phyloP scores from a whole-genome alignment of 2,888 invertebrate genomes.

The Aspidiotus rigidus region DNA sequence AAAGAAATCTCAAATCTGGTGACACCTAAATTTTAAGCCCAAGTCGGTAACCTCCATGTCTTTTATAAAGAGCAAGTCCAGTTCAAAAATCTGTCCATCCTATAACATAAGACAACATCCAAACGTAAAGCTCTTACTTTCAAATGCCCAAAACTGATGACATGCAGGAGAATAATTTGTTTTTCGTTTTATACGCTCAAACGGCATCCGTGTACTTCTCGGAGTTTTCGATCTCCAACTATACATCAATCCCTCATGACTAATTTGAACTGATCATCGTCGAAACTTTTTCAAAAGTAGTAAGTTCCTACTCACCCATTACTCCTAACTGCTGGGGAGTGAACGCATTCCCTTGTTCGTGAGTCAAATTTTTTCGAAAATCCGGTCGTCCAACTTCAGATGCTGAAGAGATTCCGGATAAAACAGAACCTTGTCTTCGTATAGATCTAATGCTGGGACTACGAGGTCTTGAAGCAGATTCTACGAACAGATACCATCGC shows the following conservation, averaged over 20 bases:
- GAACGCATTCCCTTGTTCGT: conserved; percentile 21
- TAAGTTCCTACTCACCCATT: conserved; percentile 22
- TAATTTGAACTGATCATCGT: background rate
- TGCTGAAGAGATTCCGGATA: conserved; percentile 41
- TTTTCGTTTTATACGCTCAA: too few species aligned
- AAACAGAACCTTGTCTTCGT: conserved; percentile 47
- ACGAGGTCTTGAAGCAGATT: conserved; percentile 29
- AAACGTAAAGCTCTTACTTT: too few species aligned
- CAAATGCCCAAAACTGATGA: too few species aligned
- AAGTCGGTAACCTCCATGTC: too few species aligned
- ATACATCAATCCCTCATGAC: background rate
- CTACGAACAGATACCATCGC: background rate
- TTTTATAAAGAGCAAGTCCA: too few species aligned
- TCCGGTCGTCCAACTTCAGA: conserved; percentile 23
- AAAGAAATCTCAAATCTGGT: too few species aligned
- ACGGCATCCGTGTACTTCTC: too few species aligned
- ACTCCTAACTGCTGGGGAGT: conserved; percentile 31
- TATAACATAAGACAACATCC: too few species aligned
- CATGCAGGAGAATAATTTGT: too few species aligned
- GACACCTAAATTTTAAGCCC: too few species aligned
- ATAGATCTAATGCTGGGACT: conserved; percentile 38
- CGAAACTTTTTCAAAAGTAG: background rate
- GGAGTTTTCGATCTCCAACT: too few species aligned
- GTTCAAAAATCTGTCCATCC: too few species aligned
- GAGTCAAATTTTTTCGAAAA: conserved; percentile 13